Percentiles rank a stretch among this genome's conserved stretches.
These are phyloP conservation scores for Coenonympha arcania DNA, from an alignment of 2,888 invertebrate genomes.

Conservation along the genomic window DNA sequence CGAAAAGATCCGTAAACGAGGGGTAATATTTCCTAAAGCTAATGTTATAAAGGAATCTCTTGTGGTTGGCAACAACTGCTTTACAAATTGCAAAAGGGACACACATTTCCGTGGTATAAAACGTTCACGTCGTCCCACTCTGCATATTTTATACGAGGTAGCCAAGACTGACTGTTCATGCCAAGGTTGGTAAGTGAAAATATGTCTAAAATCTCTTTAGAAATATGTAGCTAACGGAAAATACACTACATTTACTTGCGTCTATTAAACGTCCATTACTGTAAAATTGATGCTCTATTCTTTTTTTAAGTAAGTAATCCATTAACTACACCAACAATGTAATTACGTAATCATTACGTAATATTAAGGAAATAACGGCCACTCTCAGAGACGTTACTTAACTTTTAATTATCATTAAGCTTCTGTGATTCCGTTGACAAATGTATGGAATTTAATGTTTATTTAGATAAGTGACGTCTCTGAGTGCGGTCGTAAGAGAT, in stretches of 20 bases:
- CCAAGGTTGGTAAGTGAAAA: not conserved
- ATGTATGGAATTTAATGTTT: too few relatives aligned
- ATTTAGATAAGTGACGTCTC: too few relatives aligned
- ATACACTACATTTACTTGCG: not conserved
- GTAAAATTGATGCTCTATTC: too few relatives aligned
- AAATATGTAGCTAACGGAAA: not conserved
- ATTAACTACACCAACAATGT: too few relatives aligned
- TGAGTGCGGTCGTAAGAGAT: too few relatives aligned
- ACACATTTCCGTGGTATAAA: conserved; percentile 12
- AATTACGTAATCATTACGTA: too few relatives aligned
- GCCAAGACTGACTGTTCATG: conserved; percentile 38
- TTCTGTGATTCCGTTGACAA: too few relatives aligned
- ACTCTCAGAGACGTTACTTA: too few relatives aligned
- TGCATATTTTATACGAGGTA: conserved; percentile 24
- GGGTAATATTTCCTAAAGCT: conserved; percentile 4
- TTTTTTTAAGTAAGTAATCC: too few relatives aligned
- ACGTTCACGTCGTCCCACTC: conserved; percentile 14
- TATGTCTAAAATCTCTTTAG: not conserved
- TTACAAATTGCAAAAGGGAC: conserved; percentile 2
- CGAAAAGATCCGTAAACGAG: not conserved
- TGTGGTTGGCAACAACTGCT: not conserved
- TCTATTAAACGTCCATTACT: too few relatives aligned
- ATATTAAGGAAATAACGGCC: too few relatives aligned
- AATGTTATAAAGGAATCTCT: conserved; percentile 2
- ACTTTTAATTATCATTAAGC: too few relatives aligned